Evolutionary conservation across 1,140 invertebrate genomes (phyloP).

Genomic region (Zaprionus nigranus): DNA sequence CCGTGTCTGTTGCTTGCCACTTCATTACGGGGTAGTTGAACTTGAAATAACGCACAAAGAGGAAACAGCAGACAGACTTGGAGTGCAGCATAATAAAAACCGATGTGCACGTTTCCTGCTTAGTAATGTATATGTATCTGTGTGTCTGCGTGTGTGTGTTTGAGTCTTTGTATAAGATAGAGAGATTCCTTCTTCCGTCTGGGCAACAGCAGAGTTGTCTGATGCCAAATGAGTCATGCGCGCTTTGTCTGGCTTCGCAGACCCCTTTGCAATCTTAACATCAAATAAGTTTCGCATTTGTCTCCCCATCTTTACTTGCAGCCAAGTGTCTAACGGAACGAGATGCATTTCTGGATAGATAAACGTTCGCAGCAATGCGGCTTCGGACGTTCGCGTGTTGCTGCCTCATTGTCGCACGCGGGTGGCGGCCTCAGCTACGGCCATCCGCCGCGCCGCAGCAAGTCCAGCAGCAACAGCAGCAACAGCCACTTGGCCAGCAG

Average conservation of each 20-base stretch:
- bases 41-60: slow-evolving; percentile 67
- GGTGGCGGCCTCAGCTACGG: slow-evolving; percentile 79
- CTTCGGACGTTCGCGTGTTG: slow-evolving; percentile 86
- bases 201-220: slow-evolving; percentile 35
- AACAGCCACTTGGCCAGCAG: slow-evolving; percentile 31
- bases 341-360: slow-evolving; percentile 90
- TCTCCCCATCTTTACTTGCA: slow-evolving; percentile 30
- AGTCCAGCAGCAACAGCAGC: slow-evolving; percentile 55
- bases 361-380: slow-evolving; percentile 88
- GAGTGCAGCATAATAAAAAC: slow-evolving; percentile 66
- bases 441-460: slow-evolving; percentile 76
- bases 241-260: slow-evolving; percentile 66
- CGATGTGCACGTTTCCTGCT: slow-evolving; percentile 74
- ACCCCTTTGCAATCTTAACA: slow-evolving; percentile 39
- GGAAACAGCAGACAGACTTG: slow-evolving; percentile 66
- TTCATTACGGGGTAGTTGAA: slow-evolving; percentile 54
- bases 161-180: slow-evolving; percentile 15
- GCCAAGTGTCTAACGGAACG: slow-evolving; percentile 19
- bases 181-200: slow-evolving; percentile 50
- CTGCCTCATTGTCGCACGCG: slow-evolving; percentile 78
- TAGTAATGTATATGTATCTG: slow-evolving; percentile 17
- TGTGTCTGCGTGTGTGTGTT: slow-evolving; percentile 7
- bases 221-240: slow-evolving; percentile 64
- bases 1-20: neutral
- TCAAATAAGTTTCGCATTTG: slow-evolving; percentile 60